Evolutionary conservation across 2,113 vertebrate genomes (phyloP), one percentile per base, ranked within the genome.

Genomic region (Sebastes fasciatus): DNA sequence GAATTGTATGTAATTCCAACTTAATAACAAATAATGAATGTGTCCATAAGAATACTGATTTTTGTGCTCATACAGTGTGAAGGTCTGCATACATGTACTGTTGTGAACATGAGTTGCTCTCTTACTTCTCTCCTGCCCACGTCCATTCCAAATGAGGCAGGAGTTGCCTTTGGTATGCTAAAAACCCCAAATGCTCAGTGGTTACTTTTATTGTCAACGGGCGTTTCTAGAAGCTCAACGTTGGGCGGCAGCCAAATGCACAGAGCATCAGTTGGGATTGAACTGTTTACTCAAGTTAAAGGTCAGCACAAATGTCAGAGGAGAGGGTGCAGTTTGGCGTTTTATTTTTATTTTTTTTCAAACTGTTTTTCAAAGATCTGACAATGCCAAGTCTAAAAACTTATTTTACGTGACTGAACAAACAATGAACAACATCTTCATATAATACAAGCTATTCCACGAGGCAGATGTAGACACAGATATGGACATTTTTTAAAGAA

Each of bases 251-350:
- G 61, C 79, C 61, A 77, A 61, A 77, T 69, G 43, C 43, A 13
- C 26, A 51, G 13, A 70, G 72, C 63, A 45, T 77, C 0, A 72
- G 19, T 6, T 82, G 62, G 66, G 74, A 83, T 67, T 74, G n/a
- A 88, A 67, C 2, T 40, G 67, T 81, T 80, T 66, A 5, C 60
- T 42, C 10, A 74, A 83, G 73, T 49, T 52, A 40, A 51, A 83
- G 4, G 77, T 77, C 77, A 73, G 77, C 76, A 85, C 8, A 82
- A 45, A 87, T 48, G 74, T 89, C 80, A 78, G 42, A 60, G 69
- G 1, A 43, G 63, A 73, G n/a, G 66, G 23, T 51, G 48, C 5
- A n/a, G 60, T 72, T 73, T 14, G 1, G 16, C 0, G 23, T 17
- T 23, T 17, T 52, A 11, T 75, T 48, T 49, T 42, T 10, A 4